A percentile compares a stretch with the other conserved stretches of the same genome.
Conservation (phyloP, 2,797 vertebrate genomes). For the Peromyscus eremicus region DNA sequence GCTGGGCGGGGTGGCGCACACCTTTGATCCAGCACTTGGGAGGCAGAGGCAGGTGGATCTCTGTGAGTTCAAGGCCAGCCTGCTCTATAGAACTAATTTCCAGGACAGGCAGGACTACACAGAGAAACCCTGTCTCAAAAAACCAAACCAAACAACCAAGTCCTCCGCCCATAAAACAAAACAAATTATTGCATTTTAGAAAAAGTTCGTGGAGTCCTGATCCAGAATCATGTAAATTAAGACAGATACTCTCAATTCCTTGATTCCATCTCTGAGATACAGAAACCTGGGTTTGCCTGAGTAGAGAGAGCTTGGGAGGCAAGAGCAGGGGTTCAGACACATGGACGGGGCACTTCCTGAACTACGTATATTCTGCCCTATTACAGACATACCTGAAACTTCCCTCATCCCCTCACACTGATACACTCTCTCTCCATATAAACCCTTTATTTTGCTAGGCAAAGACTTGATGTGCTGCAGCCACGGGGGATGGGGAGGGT, state of each 20-base stretch:
- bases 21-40: neutral
- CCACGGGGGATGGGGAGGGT: no score
- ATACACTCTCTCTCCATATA: neutral
- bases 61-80: neutral
- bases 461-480: neutral
- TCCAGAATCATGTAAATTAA: constrained; percentile 8
- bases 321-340: neutral
- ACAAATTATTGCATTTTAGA: neutral
- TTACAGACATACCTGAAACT: neutral
- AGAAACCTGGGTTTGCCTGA: constrained; percentile 24
- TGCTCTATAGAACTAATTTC: neutral
- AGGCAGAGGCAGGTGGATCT: neutral
- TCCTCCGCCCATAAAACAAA: neutral
- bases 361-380: neutral
- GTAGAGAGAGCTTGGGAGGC: neutral
- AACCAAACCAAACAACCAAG: neutral
- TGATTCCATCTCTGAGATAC: neutral
- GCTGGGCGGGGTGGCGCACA: neutral
- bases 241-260: neutral
- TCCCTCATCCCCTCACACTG: neutral
- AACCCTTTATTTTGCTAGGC: neutral
- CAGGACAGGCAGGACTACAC: neutral
- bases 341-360: neutral
- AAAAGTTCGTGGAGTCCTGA: neutral
- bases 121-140: neutral